Evolutionary conservation across 2,113 vertebrate genomes (phyloP).

Genomic region (Sterna hirundo): DNA sequence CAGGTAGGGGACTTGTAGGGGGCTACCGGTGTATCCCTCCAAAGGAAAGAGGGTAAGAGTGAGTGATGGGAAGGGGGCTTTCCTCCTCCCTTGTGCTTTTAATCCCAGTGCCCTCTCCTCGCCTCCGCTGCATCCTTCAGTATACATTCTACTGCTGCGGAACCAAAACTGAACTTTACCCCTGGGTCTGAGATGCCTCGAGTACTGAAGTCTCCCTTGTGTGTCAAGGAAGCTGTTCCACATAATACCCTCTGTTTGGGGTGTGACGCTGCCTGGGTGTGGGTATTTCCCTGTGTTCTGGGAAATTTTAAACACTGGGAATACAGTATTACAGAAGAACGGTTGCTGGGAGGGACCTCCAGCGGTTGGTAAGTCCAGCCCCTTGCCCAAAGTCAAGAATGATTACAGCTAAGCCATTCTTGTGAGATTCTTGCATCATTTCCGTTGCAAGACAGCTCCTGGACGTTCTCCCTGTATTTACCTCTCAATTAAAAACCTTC

Average conservation of each 20-base stretch:
- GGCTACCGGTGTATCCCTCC: not conserved
- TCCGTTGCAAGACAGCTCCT: not conserved
- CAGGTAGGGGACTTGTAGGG: not conserved
- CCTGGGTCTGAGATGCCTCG: not conserved
- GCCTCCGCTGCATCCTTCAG: not conserved
- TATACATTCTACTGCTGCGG: not conserved
- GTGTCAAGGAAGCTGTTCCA: not conserved
- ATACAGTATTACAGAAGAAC: not conserved
- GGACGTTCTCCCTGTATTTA: not conserved
- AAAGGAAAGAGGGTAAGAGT: not conserved
- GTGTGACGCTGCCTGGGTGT: not conserved
- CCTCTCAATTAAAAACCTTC: not conserved
- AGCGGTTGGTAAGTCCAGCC: accelerated
- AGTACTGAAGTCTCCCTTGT: not conserved
- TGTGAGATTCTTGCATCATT: not conserved
- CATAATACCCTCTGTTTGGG: not conserved
- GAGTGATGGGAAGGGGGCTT: not conserved
- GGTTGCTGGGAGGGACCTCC: not conserved
- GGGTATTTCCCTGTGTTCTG: not conserved
- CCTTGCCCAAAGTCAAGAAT: not conserved
- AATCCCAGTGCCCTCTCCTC: not conserved
- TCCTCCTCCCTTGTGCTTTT: not conserved
- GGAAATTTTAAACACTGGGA: not conserved
- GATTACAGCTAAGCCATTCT: not conserved
- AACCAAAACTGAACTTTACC: not conserved